Percentiles rank a stretch among this genome's conserved stretches.
Conservation (phyloP, 1,140 invertebrate species). For the Hetaerina americana region DNA sequence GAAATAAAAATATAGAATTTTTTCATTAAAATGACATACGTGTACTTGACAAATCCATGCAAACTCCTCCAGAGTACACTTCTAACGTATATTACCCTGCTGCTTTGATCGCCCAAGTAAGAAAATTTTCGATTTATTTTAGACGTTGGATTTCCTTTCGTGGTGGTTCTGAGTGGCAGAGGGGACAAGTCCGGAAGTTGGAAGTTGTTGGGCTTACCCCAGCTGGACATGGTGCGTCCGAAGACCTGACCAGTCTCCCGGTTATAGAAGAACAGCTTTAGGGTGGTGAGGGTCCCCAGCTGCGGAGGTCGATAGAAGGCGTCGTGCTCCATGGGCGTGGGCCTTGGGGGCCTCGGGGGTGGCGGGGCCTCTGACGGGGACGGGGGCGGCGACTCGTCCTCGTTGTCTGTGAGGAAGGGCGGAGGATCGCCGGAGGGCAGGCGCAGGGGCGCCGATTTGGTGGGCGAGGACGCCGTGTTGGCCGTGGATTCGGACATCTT, state of each 20-base stretch:
- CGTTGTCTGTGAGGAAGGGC: not conserved
- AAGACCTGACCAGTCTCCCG: slow-evolving; percentile 52
- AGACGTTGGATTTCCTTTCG: no score
- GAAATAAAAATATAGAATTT: no score
- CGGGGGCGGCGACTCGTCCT: not conserved
- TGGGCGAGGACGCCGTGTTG: not conserved
- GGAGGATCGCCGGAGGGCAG: not conserved
- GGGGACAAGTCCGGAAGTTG: no score
- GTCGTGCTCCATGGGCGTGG: not conserved
- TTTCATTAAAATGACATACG: no score
- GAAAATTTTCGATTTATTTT: no score
- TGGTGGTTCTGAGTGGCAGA: no score
- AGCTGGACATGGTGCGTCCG: slow-evolving; percentile 54
- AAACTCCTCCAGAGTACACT: no score
- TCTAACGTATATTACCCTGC: no score
- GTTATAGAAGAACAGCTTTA: slow-evolving; percentile 54
- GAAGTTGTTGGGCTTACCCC: slow-evolving; percentile 57
- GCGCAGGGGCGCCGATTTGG: not conserved
- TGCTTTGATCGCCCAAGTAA: no score
- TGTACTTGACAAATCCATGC: no score
- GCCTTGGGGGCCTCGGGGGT: not conserved
- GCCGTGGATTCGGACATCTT: no score
- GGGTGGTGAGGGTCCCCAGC: slow-evolving; percentile 38
- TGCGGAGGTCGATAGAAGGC: slow-evolving; percentile 18
- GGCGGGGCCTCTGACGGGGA: not conserved